Evolutionary conservation across 2,888 invertebrate genomes (phyloP), one percentile per base, ranked within the genome.

Genomic region (Euphydryas editha): DNA sequence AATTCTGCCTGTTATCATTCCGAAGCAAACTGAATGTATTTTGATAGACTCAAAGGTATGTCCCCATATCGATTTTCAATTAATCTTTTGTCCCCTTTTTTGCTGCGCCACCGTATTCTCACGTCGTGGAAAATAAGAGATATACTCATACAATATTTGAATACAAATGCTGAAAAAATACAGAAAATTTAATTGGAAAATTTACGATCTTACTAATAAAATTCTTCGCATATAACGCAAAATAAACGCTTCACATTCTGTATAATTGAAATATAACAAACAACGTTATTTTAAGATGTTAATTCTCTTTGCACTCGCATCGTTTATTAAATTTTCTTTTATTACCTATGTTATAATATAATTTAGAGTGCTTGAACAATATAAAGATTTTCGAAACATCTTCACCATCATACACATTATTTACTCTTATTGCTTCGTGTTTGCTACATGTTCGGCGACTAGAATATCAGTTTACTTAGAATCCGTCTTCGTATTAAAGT

Each of bases 21-120:
- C 76, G 84, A 88, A 86, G 84, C 87, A 83, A 84, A 85, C 85
- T 82, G 83, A 86, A 87, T 85, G 83, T 84, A 81, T 87, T 89
- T 85, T 86, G 86, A 88, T 88, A 89, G 86, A 86, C 79, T 84
- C 84, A 80, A 84, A 88, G 86, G 87, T 71, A 68, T 72, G 67
- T 65, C 67, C 69, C 63, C 75, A 78, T 86, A 90, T 90, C 80
- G 88, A 90, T 90, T 91, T 89, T 88, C 86, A 90, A 90, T 91
- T 90, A 88, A 90, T 89, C 89, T 88, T 88, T 87, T 87, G 86
- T 86, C 83, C 87, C 84, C 83, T 82, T 85, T 85, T 81, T 77
- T 81, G 83, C 83, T 85, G 80, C 80, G 85, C 83, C 82, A 82
- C 81, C 84, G 82, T 83, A 85, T 86, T 84, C 85, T 55, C 15